Base-by-base conservation (phyloP, 2,797 vertebrate genomes). In the Pseudocheirus occidentalis region DNA sequence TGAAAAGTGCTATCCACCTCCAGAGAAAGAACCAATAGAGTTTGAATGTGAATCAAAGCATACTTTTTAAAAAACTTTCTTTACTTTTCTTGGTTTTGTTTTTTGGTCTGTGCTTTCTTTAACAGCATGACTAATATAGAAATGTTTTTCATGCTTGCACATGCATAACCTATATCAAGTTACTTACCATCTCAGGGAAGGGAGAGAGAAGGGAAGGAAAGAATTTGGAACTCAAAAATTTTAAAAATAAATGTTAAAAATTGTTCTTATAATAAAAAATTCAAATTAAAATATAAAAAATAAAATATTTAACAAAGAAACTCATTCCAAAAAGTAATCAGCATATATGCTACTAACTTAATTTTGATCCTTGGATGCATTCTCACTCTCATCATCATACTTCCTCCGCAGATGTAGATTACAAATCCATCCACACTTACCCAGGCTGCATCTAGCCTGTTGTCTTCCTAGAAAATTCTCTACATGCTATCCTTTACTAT, bases 261-360 rank as follows among this genome's bases (percentile, higher is more conserved):
- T 66, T 66, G 5, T n/a, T 66, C n/a, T 66, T 66, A 66, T 66
- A 52, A 53, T 28, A 1, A 66, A 66, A n/a, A 66, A 66, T n/a
- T 66, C 31, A 34, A 66, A n/a, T n/a, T 66, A 16, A 66, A 31
- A 31, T 31, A 59, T 31, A 12, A 59, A 31, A 59, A 59, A 11
- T 31, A 66, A 66, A 66, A n/a, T n/a, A n/a, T 66, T 58, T 66
- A n/a, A n/a, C 16, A 66, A n/a, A 12, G 29, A 66, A n/a, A n/a
- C 34, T n/a, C n/a, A n/a, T 96, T 96, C 55, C 94, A 90, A 96
- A 95, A 94, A 91, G 93, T 53, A 95, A 91, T 87, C 62, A 92
- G 50, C 24, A 96, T 91, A 12, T 89, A 87, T 95, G 91, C 6
- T 21, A 9, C 66, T 81, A 46, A 87, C 7, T 27, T 87, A 46